Evolutionary conservation across 2,888 invertebrate genomes (phyloP).

Genomic region (Escarpia spicata): DNA sequence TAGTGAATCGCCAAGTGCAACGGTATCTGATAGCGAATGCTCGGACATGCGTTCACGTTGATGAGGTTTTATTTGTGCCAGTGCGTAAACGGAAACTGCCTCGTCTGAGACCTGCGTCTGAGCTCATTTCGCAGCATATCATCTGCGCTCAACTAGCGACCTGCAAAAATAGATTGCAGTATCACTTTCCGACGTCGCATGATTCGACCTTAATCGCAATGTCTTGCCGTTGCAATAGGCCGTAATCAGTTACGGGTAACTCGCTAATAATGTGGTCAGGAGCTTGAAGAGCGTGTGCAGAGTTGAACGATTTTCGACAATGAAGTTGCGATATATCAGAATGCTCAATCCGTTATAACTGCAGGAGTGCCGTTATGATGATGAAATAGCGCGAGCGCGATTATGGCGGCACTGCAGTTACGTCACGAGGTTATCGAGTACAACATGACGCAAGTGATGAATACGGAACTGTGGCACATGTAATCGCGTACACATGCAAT

Average conservation of each 20-base stretch:
- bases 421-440: too few species aligned
- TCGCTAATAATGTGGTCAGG: not conserved
- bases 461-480: too few species aligned
- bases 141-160: not conserved
- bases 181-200: not conserved
- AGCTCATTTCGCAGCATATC: not conserved
- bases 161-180: not conserved
- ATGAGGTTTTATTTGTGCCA: not conserved
- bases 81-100: not conserved
- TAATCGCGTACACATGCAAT: too few species aligned
- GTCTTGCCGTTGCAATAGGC: not conserved
- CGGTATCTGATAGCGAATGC: not conserved
- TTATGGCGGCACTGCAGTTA: too few species aligned
- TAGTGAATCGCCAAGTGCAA: not conserved
- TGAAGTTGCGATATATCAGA: not conserved
- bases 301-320: not conserved
- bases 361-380: too few species aligned
- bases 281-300: not conserved
- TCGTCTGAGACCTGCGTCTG: not conserved
- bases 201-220: not conserved
- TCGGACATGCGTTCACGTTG: not conserved
- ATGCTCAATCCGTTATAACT: too few species aligned
- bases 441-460: too few species aligned
- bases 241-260: not conserved
- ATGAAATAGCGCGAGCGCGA: too few species aligned